These are phyloP conservation scores for Ciona savignyi DNA, from an alignment of 23 tunicate genomes.

Conservation along the genomic window DNA sequence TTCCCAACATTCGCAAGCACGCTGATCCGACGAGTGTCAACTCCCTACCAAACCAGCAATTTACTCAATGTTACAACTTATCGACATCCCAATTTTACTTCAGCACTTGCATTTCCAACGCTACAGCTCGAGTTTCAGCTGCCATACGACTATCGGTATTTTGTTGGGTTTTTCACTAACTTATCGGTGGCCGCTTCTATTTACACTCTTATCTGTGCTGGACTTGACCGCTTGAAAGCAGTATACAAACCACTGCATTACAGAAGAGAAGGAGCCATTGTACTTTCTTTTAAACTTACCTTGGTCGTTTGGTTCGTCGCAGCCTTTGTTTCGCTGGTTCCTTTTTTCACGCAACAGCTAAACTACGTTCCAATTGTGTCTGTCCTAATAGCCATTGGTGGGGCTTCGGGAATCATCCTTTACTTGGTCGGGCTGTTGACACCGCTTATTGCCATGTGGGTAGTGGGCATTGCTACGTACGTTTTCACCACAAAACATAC, in stretches of 20 bases:
- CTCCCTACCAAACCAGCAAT: neutral
- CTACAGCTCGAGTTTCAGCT: neutral
- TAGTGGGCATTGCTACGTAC: conserved; percentile 20
- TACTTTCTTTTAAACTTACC: conserved; percentile 1
- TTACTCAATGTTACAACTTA: neutral
- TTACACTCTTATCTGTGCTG: conserved; percentile 38
- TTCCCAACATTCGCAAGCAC: neutral
- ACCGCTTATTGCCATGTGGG: conserved; percentile 51
- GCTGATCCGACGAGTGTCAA: neutral
- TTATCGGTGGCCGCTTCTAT: conserved; percentile 44
- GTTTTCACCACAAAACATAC: conserved; percentile 7
- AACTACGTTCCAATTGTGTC: conserved; percentile 39
- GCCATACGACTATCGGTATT: neutral
- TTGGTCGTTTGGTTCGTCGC: conserved; percentile 26
- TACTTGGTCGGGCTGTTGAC: conserved; percentile 30
- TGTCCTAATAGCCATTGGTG: conserved; percentile 24
- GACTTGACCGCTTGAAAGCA: conserved; percentile 44
- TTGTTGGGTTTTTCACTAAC: conserved; percentile 53
- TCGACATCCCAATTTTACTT: neutral
- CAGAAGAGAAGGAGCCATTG: conserved; percentile 4
- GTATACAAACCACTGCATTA: conserved; percentile 38
- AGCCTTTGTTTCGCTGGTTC: conserved; percentile 21
- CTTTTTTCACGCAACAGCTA: conserved; percentile 12
- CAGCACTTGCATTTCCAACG: neutral
- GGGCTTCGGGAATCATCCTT: conserved; percentile 15